A percentile compares a stretch with the other conserved stretches of the same genome.
These are phyloP conservation scores for Sylvicapra grimmia DNA, from an alignment of 2,113 vertebrate species.

Conservation along the genomic window DNA sequence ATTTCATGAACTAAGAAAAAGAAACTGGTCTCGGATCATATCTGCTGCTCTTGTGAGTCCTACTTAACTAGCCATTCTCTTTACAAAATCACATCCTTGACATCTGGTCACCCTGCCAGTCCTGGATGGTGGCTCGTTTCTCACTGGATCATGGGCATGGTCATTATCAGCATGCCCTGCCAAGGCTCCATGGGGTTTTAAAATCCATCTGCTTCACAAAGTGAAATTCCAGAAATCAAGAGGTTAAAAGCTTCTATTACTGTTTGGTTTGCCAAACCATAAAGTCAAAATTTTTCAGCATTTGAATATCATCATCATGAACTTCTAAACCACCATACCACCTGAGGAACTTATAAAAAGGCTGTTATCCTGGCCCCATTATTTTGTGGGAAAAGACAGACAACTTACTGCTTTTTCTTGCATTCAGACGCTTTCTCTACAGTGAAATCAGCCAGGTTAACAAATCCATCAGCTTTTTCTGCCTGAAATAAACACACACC, in stretches of 20 bases:
- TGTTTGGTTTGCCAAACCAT: background rate
- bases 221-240: background rate
- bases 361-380: background rate
- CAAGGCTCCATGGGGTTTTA: background rate
- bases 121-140: background rate
- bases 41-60: background rate
- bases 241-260: background rate
- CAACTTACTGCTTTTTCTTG: slow-evolving; percentile 97
- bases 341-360: background rate
- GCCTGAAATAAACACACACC: slow-evolving; percentile 80
- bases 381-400: background rate
- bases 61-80: background rate
- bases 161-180: background rate
- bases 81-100: background rate
- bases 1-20: background rate
- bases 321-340: background rate
- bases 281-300: background rate
- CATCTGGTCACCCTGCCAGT: background rate
- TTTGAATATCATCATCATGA: background rate
- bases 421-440: slow-evolving; percentile 93
- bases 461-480: slow-evolving; percentile 96
- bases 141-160: background rate
- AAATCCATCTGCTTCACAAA: background rate
- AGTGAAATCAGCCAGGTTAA: slow-evolving; percentile 92
- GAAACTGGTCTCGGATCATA: background rate